phyloP scores from a whole-genome alignment of 2,888 invertebrate genomes.

The Agrotis clavis region DNA sequence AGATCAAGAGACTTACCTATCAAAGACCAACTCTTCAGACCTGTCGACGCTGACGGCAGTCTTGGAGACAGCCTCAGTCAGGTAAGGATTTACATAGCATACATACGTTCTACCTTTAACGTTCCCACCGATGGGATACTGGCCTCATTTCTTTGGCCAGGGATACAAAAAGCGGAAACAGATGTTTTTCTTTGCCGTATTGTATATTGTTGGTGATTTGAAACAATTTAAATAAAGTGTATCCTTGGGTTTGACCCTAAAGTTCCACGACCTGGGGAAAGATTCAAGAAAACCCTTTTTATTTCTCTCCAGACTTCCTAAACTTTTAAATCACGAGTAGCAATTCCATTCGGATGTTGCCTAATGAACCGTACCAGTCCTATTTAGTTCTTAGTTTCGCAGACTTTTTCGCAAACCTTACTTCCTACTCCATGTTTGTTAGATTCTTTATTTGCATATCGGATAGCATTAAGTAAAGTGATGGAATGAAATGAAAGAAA shows the following conservation, averaged over 20 bases:
- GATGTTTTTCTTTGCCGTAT: background rate
- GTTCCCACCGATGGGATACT: background rate
- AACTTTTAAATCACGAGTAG: constrained; percentile 73
- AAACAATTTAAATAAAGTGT: background rate
- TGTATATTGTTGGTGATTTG: background rate
- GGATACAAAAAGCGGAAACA: no score
- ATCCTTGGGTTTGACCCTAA: background rate
- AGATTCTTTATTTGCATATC: constrained; percentile 76
- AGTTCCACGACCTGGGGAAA: background rate
- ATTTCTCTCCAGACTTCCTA: no score
- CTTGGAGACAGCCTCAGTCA: constrained; percentile 89
- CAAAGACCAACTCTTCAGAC: constrained; percentile 83
- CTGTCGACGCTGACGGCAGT: constrained; percentile 86
- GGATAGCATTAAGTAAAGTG: constrained; percentile 72
- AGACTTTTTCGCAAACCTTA: constrained; percentile 74
- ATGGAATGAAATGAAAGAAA: constrained; percentile 51
- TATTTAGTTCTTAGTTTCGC: constrained; percentile 77
- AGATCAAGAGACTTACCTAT: constrained; percentile 77
- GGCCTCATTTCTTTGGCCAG: no score
- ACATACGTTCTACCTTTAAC: background rate
- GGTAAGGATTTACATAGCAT: constrained; percentile 71
- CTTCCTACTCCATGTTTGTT: constrained; percentile 64
- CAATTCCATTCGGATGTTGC: constrained; percentile 67
- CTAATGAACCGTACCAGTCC: constrained; percentile 81
- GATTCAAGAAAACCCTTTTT: constrained; percentile 13